Conservation (phyloP, 2,113 vertebrate genomes). For the Rhinogobius similis region DNA sequence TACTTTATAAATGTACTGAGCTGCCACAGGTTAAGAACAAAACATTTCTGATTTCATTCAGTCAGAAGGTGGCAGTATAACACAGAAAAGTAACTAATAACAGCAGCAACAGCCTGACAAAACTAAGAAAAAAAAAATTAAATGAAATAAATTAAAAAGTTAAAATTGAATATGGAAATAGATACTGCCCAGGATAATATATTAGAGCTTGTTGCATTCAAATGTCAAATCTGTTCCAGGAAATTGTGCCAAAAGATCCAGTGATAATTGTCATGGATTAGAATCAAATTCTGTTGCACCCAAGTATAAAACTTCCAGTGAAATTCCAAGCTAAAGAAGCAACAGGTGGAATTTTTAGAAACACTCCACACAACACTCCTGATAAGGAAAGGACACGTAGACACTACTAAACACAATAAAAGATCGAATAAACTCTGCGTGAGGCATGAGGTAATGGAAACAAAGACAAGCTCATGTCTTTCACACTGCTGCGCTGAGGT, state of each 20-base stretch:
- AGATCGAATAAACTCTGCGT: slow-evolving; percentile 4
- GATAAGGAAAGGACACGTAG: not conserved
- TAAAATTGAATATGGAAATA: not conserved
- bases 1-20: too few species aligned
- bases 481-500: slow-evolving; percentile 5
- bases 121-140: not conserved
- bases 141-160: not conserved
- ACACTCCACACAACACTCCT: not conserved
- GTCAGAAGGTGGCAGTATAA: slow-evolving; percentile 66
- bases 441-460: slow-evolving; percentile 30
- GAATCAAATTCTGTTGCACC: not conserved
- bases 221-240: not conserved
- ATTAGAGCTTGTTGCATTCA: not conserved
- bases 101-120: not conserved
- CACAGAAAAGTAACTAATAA: not conserved
- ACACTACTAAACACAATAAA: slow-evolving; percentile 3
- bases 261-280: not conserved
- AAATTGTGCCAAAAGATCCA: not conserved
- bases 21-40: not conserved
- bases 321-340: not conserved
- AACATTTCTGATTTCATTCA: not conserved
- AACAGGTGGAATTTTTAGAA: not conserved
- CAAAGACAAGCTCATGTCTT: slow-evolving; percentile 19
- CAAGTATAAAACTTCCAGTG: not conserved
- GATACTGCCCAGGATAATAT: not conserved